These are phyloP conservation scores for Podarcis lilfordi DNA, from an alignment of 2,797 vertebrate genomes.

Conservation along the genomic window DNA sequence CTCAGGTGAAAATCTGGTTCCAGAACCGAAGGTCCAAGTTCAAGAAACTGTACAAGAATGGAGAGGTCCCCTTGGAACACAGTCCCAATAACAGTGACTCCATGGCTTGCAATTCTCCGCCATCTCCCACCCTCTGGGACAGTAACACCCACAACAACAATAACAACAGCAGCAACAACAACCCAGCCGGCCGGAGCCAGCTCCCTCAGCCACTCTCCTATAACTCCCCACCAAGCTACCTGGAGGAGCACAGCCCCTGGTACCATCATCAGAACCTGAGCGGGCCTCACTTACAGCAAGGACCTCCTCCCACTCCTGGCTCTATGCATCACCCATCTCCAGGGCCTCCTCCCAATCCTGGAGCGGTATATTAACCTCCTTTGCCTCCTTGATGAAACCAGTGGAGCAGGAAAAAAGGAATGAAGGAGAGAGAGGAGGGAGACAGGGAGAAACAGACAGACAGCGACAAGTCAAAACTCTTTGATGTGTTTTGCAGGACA, in stretches of 20 bases:
- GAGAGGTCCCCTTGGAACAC: slow-evolving; percentile 94
- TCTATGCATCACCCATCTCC: slow-evolving; percentile 90
- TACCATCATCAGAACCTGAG: slow-evolving; percentile 86
- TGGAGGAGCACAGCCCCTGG: slow-evolving; percentile 96
- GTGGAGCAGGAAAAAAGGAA: not conserved
- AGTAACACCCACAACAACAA: slow-evolving; percentile 79
- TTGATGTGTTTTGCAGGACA: slow-evolving; percentile 40
- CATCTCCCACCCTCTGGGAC: slow-evolving; percentile 94
- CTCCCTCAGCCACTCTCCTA: slow-evolving; percentile 89
- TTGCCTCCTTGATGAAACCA: slow-evolving; percentile 22
- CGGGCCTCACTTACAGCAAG: slow-evolving; percentile 87
- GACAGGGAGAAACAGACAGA: slow-evolving; percentile 16
- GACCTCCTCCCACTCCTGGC: slow-evolving; percentile 76
- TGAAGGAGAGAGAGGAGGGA: slow-evolving; percentile 30
- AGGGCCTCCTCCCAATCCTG: slow-evolving; percentile 86
- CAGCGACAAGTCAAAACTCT: slow-evolving; percentile 29
- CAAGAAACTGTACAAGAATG: slow-evolving; percentile 99
- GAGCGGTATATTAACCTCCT: slow-evolving; percentile 89
- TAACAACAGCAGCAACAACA: slow-evolving; percentile 79
- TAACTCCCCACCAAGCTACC: slow-evolving; percentile 89
- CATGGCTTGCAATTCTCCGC: slow-evolving; percentile 97
- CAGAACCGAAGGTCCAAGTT: slow-evolving; percentile 98
- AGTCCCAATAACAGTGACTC: slow-evolving; percentile 98
- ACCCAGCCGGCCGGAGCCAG: slow-evolving; percentile 83
- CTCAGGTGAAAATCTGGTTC: slow-evolving; percentile 98